Evolutionary conservation across 2,797 vertebrate genomes (phyloP).

Genomic region (Chelmon rostratus): DNA sequence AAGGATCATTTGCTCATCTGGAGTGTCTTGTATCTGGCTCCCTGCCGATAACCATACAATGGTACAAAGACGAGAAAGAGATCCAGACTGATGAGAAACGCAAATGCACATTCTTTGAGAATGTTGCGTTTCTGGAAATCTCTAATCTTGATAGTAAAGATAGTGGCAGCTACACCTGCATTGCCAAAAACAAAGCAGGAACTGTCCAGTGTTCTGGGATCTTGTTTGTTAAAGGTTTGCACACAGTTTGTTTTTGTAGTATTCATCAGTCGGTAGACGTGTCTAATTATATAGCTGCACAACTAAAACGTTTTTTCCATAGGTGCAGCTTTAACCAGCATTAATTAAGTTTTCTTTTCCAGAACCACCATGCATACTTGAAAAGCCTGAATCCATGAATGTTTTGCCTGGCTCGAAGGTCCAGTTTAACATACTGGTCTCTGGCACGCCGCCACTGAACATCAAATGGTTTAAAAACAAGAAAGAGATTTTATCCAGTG

Average conservation of each 20-base stretch:
- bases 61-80: constrained; percentile 95
- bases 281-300: background rate
- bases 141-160: constrained; percentile 90
- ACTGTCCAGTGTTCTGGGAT: constrained; percentile 92
- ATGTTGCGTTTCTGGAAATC: constrained; percentile 95
- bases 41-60: constrained; percentile 93
- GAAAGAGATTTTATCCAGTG: constrained; percentile 91
- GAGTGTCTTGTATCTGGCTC: constrained; percentile 97
- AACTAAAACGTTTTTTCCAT: background rate
- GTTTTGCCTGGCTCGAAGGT: constrained; percentile 94
- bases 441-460: constrained; percentile 91
- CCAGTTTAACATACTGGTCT: constrained; percentile 91
- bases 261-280: background rate
- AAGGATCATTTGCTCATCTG: constrained; percentile 94
- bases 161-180: constrained; percentile 94
- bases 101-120: constrained; percentile 97
- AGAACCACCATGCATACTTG: constrained; percentile 95
- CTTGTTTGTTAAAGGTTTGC: constrained; percentile 96
- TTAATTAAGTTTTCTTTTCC: constrained; percentile 59
- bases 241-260: constrained; percentile 1
- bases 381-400: constrained; percentile 93
- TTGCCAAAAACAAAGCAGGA: constrained; percentile 94
- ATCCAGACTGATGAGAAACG: constrained; percentile 91
- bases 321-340: constrained; percentile 5
- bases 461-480: constrained; percentile 98